Evolutionary conservation across 2,113 vertebrate species (phyloP).

Genomic region (Anguilla rostrata): DNA sequence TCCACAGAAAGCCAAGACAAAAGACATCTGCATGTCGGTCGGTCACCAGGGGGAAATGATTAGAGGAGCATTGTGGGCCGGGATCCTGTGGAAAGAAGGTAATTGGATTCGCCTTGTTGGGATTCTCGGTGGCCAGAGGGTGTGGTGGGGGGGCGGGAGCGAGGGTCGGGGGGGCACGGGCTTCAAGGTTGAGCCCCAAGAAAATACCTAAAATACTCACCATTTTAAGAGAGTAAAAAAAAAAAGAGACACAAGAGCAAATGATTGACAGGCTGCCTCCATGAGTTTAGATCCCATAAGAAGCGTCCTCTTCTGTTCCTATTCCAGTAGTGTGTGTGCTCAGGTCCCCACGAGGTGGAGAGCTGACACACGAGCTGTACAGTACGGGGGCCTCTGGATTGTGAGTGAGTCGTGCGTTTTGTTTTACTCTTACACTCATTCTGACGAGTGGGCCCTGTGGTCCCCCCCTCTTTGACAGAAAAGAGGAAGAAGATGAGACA

Average conservation of each 20-base stretch:
- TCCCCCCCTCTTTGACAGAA: not conserved
- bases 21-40: slow-evolving; percentile 23
- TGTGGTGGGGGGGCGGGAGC: not conserved
- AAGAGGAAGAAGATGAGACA: no score
- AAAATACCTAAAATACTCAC: slow-evolving; percentile 34
- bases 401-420: not conserved
- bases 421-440: not conserved
- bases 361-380: not conserved
- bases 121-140: not conserved
- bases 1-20: slow-evolving; percentile 11
- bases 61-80: slow-evolving; percentile 11
- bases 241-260: not conserved
- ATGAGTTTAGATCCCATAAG: not conserved
- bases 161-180: not conserved
- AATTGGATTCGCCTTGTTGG: slow-evolving; percentile 33
- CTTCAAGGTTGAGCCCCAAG: not conserved
- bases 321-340: not conserved
- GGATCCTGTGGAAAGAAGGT: slow-evolving; percentile 34
- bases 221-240: not conserved
- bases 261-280: not conserved
- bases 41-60: slow-evolving; percentile 25
- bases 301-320: not conserved
- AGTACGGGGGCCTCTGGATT: not conserved
- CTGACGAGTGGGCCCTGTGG: not conserved
- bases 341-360: not conserved